Percentiles rank a stretch among this genome's conserved stretches.
These are phyloP conservation scores for Enteromius mattozi DNA, from an alignment of 2,797 vertebrate genomes.

Conservation along the genomic window DNA sequence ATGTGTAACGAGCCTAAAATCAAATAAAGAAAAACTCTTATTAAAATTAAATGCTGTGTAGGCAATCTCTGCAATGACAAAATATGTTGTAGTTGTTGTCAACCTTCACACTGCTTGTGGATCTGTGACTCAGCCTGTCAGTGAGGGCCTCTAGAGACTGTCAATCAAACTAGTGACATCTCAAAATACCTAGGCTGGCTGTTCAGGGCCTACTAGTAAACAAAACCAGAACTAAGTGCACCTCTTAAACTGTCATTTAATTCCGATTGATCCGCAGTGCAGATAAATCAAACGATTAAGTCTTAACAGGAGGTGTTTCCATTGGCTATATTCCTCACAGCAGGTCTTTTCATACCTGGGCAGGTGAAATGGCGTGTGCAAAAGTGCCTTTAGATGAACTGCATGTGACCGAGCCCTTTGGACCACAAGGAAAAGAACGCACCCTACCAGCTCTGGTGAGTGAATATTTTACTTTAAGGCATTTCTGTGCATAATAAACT, in stretches of 20 bases:
- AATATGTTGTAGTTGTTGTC: neutral
- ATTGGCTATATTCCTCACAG: neutral
- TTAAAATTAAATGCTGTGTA: neutral
- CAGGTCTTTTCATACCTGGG: neutral
- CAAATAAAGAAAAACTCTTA: neutral
- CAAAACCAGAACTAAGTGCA: neutral
- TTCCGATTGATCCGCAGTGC: neutral
- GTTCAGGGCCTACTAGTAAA: neutral
- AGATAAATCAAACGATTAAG: neutral
- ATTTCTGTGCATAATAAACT: neutral
- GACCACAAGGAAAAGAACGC: constrained; percentile 73
- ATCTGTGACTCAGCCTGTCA: neutral
- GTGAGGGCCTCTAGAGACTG: neutral
- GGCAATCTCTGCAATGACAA: neutral
- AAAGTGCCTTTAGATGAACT: constrained; percentile 80
- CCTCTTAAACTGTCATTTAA: neutral
- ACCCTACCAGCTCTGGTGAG: constrained; percentile 83
- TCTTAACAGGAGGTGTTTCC: neutral
- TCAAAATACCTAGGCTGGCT: neutral
- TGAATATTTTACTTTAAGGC: neutral
- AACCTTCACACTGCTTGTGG: neutral
- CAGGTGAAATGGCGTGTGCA: constrained; percentile 54
- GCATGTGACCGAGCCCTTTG: constrained; percentile 76
- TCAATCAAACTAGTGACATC: neutral
- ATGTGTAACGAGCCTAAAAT: neutral